Evolutionary conservation across 2,888 invertebrate species (phyloP).

Genomic region (Dryomyza anilis): DNA sequence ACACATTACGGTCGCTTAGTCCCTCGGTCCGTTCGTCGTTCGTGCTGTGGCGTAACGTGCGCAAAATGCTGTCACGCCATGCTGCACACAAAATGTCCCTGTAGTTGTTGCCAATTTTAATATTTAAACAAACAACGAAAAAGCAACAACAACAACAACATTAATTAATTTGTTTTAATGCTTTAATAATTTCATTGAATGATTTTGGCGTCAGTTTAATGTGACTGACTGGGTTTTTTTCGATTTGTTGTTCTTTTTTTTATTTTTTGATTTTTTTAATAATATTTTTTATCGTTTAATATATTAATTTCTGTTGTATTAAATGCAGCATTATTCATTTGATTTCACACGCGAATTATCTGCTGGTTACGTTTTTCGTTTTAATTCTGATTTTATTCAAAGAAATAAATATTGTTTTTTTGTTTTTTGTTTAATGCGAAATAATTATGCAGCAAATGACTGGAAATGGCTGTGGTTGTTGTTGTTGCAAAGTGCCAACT

Average conservation of each 20-base stretch:
- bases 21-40: no score
- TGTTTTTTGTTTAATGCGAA: background rate
- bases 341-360: conserved; percentile 7
- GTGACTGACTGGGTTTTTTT: background rate
- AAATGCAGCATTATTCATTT: background rate
- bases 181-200: conserved; percentile 7
- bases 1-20: no score
- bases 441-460: conserved; percentile 4
- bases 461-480: background rate
- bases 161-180: conserved; percentile 10
- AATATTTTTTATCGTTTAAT: background rate
- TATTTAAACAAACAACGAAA: background rate
- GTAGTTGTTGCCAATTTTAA: background rate
- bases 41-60: background rate
- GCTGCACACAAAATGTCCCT: background rate
- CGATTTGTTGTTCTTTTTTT: background rate
- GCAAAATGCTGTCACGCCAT: conserved; percentile 7
- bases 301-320: background rate
- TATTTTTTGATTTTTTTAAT: background rate
- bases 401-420: background rate
- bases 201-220: conserved; percentile 3
- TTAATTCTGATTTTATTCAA: background rate
- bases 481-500: conserved; percentile 15
- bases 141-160: background rate
- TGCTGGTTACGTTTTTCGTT: background rate